Evolutionary conservation across 1,140 invertebrate genomes (phyloP).

Genomic region (Uloborus diversus): DNA sequence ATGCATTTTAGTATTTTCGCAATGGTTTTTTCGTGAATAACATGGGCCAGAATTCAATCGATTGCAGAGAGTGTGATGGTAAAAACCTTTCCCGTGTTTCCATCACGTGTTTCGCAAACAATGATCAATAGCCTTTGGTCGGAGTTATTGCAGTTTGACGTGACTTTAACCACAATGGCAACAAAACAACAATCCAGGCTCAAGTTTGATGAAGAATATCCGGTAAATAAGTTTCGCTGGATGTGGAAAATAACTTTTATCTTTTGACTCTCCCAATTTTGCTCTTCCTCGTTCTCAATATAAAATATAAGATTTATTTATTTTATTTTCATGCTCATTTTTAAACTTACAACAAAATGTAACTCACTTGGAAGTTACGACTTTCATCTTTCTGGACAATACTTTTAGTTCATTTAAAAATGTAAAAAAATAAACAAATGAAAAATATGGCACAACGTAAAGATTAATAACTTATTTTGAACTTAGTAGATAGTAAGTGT

Average conservation of each 20-base stretch:
- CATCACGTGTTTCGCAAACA: slow-evolving; percentile 53
- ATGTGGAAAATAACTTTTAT: slow-evolving; percentile 47
- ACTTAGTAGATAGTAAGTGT: too few species aligned
- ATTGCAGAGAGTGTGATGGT: slow-evolving; percentile 27
- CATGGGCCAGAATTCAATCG: slow-evolving; percentile 38
- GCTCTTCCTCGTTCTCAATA: not conserved
- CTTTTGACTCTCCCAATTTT: slow-evolving; percentile 2
- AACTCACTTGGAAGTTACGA: not conserved
- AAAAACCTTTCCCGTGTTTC: slow-evolving; percentile 50
- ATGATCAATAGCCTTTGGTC: slow-evolving; percentile 53
- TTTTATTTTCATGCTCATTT: too few species aligned
- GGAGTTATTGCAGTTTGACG: slow-evolving; percentile 55
- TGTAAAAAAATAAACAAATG: too few species aligned
- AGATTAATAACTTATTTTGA: too few species aligned
- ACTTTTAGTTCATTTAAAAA: not conserved
- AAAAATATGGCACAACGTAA: too few species aligned
- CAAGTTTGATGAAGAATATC: slow-evolving; percentile 51
- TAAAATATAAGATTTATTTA: not conserved
- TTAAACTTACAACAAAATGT: too few species aligned
- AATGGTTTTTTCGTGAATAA: slow-evolving; percentile 13
- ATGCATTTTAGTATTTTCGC: not conserved
- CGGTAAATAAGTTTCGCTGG: slow-evolving; percentile 40
- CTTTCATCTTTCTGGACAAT: not conserved
- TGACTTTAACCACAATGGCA: slow-evolving; percentile 55
- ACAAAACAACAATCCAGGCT: slow-evolving; percentile 35